Evolutionary conservation across 1,140 invertebrate species (phyloP), one percentile per base, ranked within the genome.

Genomic region (Tetramorium alpestre): DNA sequence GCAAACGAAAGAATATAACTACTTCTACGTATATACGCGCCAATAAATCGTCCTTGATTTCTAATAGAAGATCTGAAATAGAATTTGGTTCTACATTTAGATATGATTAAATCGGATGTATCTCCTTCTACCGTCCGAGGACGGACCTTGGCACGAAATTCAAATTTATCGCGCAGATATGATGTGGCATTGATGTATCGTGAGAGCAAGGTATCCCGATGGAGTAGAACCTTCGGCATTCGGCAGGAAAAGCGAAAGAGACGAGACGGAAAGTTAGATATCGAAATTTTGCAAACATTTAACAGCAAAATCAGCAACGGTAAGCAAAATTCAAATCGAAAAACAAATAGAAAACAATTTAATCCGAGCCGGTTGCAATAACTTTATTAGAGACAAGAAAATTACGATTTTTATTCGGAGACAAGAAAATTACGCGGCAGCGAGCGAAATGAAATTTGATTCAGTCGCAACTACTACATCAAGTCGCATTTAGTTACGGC

Each of bases 61-160:
- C 11, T 41, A 41, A 33, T 69, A 25, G 47, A 54, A 18, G 22
- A 44, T 3, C 10, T 54, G 13, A 70, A 81, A 81, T 81, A 69
- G 47, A 54, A 41, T 81, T 81, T 38, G 33, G 33, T 64, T 47
- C n/a, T 56, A 41, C 47, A 81, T 41, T 70, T 70, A 70, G 47
- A 81, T 81, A 54, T 38, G 72, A 75, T 78, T 65, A 51, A 64
- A 65, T 65, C 58, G n/a, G 38, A 41, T 54, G 60, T 67, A 70
- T 81, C 33, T 54, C 22, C 16, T 49, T 67, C 18, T 41, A 69
- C 47, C 28, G n/a, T 76, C 28, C 54, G 73, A 60, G 73, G 44
- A 64, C 58, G 8, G 44, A 78, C 58, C n/a, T 54, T 81, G 64
- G 33, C 64, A 81, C 47, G n/a, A 56, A 70, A 81, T 81, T 41